Evolutionary conservation across 2,113 vertebrate species (phyloP).

Genomic region (Egretta garzetta): DNA sequence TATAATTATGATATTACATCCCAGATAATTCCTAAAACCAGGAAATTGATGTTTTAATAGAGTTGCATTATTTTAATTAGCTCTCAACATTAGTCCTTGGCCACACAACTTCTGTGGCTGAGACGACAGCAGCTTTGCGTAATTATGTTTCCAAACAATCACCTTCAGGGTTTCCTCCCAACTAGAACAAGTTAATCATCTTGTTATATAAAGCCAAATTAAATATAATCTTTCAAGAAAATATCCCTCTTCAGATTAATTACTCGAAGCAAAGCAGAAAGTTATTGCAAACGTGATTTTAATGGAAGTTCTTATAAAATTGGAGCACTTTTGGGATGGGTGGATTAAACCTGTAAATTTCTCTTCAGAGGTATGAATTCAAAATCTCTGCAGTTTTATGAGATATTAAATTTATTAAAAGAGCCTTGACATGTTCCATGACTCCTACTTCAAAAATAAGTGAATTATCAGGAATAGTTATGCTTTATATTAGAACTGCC

Average conservation of each 20-base stretch:
- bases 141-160: neutral
- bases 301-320: neutral
- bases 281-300: neutral
- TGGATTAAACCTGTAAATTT: neutral
- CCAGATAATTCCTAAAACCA: neutral
- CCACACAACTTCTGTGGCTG: neutral
- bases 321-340: accelerated
- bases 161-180: neutral
- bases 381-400: neutral
- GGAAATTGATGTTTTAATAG: neutral
- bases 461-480: neutral
- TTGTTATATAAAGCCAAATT: neutral
- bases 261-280: neutral
- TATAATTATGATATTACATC: neutral
- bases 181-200: neutral
- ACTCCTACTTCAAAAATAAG: neutral
- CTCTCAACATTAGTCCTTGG: neutral
- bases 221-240: neutral
- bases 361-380: neutral
- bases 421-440: neutral
- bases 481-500: neutral
- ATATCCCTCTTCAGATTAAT: neutral
- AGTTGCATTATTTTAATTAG: neutral
- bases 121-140: neutral
- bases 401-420: neutral